Base-by-base conservation (phyloP, 2,113 vertebrate genomes). In the Orthonyx spaldingii region DNA sequence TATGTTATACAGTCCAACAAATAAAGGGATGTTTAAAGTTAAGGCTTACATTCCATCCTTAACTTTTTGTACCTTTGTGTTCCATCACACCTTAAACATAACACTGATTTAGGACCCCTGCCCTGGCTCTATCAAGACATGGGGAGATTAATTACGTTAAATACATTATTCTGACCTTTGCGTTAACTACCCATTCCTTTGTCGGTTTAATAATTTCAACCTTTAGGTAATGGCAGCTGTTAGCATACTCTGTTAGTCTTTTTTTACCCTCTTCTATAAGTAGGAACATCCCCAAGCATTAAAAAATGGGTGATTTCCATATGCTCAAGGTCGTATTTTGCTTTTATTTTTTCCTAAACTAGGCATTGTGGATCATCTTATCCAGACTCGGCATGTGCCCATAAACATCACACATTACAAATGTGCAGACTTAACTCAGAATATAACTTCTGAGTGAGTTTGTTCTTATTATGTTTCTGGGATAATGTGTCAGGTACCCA, bases 1-100 rank as follows among this genome's bases (percentile, higher is more conserved):
- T 97, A 93, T 94, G 95, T 91, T 97, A 95, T 95, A 96, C 92
- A 86, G 57, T 91, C 93, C 65, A 76, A 77, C 82, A 95, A 97
- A 97, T 95, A 96, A 97, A 92, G 94, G 94, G 96, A 96, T 96
- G 96, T 94, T 97, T 95, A 96, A 96, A 96, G 96, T 84, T 91
- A 72, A 92, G 93, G 77, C 39, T 83, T 93, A 97, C 95, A 96
- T 97, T 97, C 95, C 89, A 94, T 97, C 97, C 97, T 94, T 95
- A 78, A 86, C 92, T 93, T 95, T 94, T 92, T 91, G 89, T 96
- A 92, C 93, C 93, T 96, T 96, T 92, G 94, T 97, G 97, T 95
- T 97, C 69, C 81, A 85, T 96, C 97, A 92, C 94, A 91, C 92
- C 91, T 92, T 93, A 84, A 91, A 96, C 96, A 97, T 90, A 97